Percentiles rank a stretch among this genome's conserved stretches.
These are phyloP conservation scores for Sphenopsis melanotis DNA, from an alignment of 2,797 vertebrate genomes.

Conservation along the genomic window DNA sequence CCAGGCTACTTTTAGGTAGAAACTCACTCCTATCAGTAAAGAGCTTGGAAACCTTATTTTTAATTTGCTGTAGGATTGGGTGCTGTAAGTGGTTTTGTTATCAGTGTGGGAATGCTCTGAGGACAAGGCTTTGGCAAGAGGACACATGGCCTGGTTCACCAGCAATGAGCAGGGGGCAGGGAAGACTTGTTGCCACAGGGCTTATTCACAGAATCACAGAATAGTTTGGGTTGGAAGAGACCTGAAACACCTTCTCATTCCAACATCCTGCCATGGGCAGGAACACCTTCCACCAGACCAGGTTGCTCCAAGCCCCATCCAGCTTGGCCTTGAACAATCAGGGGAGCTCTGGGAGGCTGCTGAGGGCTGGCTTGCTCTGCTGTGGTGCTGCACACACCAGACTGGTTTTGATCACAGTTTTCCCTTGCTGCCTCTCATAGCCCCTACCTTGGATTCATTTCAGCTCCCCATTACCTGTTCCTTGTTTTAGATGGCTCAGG, in stretches of 20 bases:
- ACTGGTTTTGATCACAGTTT: background rate
- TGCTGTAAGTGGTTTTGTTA: background rate
- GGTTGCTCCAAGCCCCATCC: background rate
- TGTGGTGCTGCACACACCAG: background rate
- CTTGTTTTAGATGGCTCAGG: fast-evolving
- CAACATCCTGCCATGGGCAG: background rate
- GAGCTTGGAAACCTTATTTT: background rate
- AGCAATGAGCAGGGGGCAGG: background rate
- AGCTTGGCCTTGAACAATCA: background rate
- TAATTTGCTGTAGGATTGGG: background rate
- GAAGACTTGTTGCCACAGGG: background rate
- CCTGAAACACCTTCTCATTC: background rate
- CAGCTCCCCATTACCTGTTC: background rate
- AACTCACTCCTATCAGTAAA: background rate
- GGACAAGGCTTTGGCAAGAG: background rate
- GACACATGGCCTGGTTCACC: background rate
- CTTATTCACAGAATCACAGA: background rate
- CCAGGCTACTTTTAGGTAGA: background rate
- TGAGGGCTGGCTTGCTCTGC: background rate
- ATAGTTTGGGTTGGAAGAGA: background rate
- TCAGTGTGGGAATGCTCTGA: background rate
- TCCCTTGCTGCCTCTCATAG: background rate
- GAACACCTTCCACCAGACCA: background rate
- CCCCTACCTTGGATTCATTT: background rate
- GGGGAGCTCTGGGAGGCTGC: background rate